Evolutionary conservation across 1,140 invertebrate genomes (phyloP), one percentile per base, ranked within the genome.

Genomic region (Cataglyphis hispanica): DNA sequence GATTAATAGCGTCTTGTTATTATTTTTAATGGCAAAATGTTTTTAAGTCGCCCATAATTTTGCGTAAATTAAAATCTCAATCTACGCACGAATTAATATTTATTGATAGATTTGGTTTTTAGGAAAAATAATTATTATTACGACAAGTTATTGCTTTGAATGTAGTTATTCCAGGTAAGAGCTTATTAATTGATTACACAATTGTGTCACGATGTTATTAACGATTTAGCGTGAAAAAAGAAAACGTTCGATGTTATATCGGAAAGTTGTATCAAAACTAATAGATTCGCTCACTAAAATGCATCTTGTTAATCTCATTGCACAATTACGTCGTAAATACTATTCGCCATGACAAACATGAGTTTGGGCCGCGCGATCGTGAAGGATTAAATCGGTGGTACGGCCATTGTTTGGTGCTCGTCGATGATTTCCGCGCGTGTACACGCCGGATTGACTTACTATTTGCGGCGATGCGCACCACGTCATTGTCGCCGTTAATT

Each of bases 401-500:
- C 66, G 37, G 50, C n/a, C 19, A 67, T 13, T 83, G 67, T 74
- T 83, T 74, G 67, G 60, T n/a, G 37, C 19, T 66, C 67, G 80
- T 78, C 74, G 72, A 84, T 88, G 61, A 87, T 85, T 81, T 75
- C 60, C 27, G 46, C 58, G 77, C 70, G 72, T 72, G 40, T 50
- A 80, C 43, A 46, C 27, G 56, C 25, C 83, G 70, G 66, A 85
- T 70, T 60, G 27, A 11, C 46, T 72, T 53, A 64, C 34, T 60
- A 61, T 56, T 64, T 27, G 34, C 53, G 43, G 74, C 64, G 40
- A 31, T 53, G 37, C 64, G 25, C 64, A 10, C 60, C 74, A 61
- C 40, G 53, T 76, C 56, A 72, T 78, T 87, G 67, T 88, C 56
- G 76, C 60, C 87, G 84, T 89, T 88, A 89, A 89, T 89, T 89